Evolutionary conservation across 2,797 vertebrate species (phyloP), one percentile per base, ranked within the genome.

Genomic region (Poeciliopsis paucimaculata): DNA sequence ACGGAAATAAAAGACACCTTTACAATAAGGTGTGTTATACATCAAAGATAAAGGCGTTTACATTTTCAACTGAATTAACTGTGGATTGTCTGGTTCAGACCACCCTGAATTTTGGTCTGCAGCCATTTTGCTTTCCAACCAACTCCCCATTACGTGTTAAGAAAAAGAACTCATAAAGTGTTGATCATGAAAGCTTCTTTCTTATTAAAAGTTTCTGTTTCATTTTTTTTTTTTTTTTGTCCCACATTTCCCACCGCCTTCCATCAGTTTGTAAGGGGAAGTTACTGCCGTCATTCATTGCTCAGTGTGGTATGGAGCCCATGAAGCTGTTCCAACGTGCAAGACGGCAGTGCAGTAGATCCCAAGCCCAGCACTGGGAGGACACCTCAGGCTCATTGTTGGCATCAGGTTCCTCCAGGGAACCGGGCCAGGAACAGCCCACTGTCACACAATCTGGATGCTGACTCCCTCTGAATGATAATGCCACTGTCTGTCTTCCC

Each of bases 401-500:
- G 79, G 72, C 73, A 73, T 89, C 87, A 86, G 84, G 81, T 86
- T 81, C 45, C 77, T 73, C 74, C 76, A 1, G 83, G 88, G 87
- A 84, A 68, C 76, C 80, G 18, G 82, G 82, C 87, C 86, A 89
- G 82, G 76, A 83, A 74, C 83, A 46, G 72, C 87, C 79, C 64
- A 75, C 83, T 79, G 80, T 86, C 88, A 78, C 87, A 88, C 83
- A 89, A 80, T 86, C 87, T 85, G 83, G 75, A 83, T 72, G 75
- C 83, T 47, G 74, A 86, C 73, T 78, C 76, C 73, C 73, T 78
- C 84, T 86, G 89, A 91, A 92, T 91, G 84, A 88, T 86, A 92
- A 91, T 90, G 85, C 81, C 82, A 72, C 75, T 66, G 81, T 77
- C 79, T 80, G 80, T 79, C 72, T 87, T 80, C 31, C 3, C 81